Conservation (phyloP, 2,113 vertebrate genomes). For the Chionis minor region DNA sequence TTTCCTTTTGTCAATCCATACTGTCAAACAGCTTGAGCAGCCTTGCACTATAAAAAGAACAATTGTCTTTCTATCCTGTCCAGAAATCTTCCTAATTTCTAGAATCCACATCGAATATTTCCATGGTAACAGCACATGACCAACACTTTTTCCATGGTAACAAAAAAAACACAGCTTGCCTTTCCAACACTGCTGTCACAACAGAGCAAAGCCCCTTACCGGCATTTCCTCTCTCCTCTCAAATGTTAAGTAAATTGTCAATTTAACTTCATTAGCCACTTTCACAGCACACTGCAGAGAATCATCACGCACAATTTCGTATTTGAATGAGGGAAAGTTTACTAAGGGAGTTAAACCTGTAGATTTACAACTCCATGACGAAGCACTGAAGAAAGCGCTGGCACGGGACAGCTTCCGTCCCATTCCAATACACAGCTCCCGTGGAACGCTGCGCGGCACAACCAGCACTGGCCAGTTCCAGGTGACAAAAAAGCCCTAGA, state of each 20-base stretch:
- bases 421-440: accelerated
- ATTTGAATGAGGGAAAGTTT: background rate
- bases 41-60: conserved; percentile 16
- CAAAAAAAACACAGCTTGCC: background rate
- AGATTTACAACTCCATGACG: accelerated
- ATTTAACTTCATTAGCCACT: conserved; percentile 44
- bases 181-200: conserved; percentile 52
- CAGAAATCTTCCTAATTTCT: conserved; percentile 57
- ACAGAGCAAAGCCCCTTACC: conserved; percentile 31
- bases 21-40: background rate
- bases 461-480: background rate
- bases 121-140: conserved; percentile 50
- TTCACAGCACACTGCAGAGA: background rate
- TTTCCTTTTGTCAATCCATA: background rate
- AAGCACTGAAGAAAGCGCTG: background rate
- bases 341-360: background rate
- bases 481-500: background rate
- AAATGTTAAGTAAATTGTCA: conserved; percentile 46
- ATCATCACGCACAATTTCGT: background rate
- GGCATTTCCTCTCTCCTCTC: conserved; percentile 1
- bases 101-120: conserved; percentile 17
- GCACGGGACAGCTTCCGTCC: accelerated
- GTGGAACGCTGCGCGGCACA: accelerated
- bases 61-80: conserved; percentile 26
- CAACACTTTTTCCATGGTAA: conserved; percentile 46